Base-by-base conservation (phyloP, 2,888 invertebrate species). In the Drosophila melanosoma region DNA sequence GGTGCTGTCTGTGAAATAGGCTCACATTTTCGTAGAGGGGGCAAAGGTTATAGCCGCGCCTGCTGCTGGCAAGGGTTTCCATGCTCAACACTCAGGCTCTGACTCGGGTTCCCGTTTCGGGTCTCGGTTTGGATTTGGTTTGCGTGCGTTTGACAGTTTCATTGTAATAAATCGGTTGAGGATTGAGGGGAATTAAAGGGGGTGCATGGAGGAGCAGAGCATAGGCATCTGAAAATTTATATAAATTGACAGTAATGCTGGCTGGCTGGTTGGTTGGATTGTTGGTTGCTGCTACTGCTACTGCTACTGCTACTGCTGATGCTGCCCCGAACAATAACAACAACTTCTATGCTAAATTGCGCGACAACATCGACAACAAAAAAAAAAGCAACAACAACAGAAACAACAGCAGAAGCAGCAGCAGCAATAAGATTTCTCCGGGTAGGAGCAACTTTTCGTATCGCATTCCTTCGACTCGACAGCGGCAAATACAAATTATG, bases 161-260 rank as follows among this genome's bases (percentile, higher is more conserved):
- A 73, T 74, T 66, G 67, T 53, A 69, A 80, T 75, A 77, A 66
- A 66, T 36, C 23, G 45, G 45, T 15, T 17, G 52, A 54, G 62
- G 32, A 20, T 45, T n/a, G n/a, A 48, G 20, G 29, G 20, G 51
- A 32, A 3, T 10, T 10, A 7, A 17, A 11, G 23, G n/a, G 51
- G 40, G 42, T 20, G 45, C 12, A 20, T 20, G 4, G 10, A 6
- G n/a, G 29, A 8, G 15, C 36, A 49, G 45, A 42, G 36, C 29
- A 56, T 51, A 75, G 76, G 77, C 70, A 66, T 61, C 74, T 79
- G 80, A 80, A 83, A 87, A 87, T 85, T 84, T 85, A 87, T 85
- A 85, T 85, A 85, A 85, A 85, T 85, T 85, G 87, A 87, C 87
- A 84, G 87, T 84, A 87, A 87, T 85, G 82, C 83, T 82, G 78